A percentile compares a stretch with the other conserved stretches of the same genome.
These are phyloP conservation scores for Meiosimyza platycephala DNA, from an alignment of 2,888 invertebrate genomes.

Conservation along the genomic window DNA sequence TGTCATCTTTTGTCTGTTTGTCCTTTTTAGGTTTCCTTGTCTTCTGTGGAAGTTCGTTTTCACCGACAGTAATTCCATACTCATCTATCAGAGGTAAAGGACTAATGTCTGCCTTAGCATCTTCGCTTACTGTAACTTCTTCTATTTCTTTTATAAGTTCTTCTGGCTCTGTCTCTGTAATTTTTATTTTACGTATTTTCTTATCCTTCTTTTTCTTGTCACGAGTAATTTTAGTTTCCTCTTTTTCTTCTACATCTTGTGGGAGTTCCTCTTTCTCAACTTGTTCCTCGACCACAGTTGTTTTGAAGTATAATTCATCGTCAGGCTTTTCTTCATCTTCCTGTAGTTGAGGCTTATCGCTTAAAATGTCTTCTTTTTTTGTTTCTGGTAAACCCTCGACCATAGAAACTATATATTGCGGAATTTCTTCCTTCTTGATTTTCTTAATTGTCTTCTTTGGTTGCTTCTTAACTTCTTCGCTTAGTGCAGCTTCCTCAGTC, in stretches of 20 bases:
- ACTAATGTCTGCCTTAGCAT: constrained; percentile 26
- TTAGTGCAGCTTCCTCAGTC: constrained; percentile 42
- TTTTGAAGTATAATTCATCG: constrained; percentile 48
- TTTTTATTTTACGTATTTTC: constrained; percentile 45
- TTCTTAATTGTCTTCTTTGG: constrained; percentile 51
- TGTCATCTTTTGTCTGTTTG: constrained; percentile 44
- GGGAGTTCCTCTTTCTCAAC: constrained; percentile 65
- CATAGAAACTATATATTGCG: constrained; percentile 58
- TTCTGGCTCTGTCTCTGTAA: constrained; percentile 67
- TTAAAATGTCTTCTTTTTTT: constrained; percentile 43
- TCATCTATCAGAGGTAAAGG: constrained; percentile 26
- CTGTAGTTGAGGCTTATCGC: constrained; percentile 44
- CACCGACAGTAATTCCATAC: constrained; percentile 34
- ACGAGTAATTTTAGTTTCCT: constrained; percentile 34
- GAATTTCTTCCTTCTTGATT: constrained; percentile 53
- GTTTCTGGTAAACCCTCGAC: constrained; percentile 57
- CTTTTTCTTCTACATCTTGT: constrained; percentile 42
- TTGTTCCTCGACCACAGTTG: constrained; percentile 58
- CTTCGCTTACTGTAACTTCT: constrained; percentile 41
- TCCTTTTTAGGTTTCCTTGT: constrained; percentile 47
- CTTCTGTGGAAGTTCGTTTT: constrained; percentile 42
- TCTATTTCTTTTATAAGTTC: constrained; percentile 57
- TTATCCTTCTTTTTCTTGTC: constrained; percentile 45
- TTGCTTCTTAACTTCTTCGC: constrained; percentile 45
- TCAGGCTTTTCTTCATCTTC: constrained; percentile 42